phyloP scores from a whole-genome alignment of 2,888 invertebrate species.

The Cyaniris semiargus region DNA sequence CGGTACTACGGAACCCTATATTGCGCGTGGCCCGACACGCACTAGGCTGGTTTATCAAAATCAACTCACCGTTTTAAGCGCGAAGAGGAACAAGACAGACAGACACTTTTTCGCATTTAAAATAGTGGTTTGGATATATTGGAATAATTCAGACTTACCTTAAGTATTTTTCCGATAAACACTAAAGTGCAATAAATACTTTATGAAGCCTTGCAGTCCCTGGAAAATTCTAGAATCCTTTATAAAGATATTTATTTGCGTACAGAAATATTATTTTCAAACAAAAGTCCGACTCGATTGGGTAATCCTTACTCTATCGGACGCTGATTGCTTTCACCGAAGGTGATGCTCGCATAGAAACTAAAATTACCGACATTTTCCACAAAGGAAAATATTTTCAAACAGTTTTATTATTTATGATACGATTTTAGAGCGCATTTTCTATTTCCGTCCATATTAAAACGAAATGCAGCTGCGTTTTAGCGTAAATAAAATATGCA shows the following conservation, averaged over 20 bases:
- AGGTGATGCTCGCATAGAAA: slow-evolving; percentile 28
- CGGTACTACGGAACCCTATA: too few relatives aligned
- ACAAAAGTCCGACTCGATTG: slow-evolving; percentile 20
- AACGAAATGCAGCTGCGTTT: not conserved
- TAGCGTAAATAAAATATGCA: slow-evolving; percentile 4
- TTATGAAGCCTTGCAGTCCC: not conserved
- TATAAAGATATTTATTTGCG: not conserved
- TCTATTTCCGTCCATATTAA: slow-evolving; percentile 3
- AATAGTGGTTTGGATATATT: too few relatives aligned
- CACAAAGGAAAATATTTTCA: slow-evolving; percentile 19
- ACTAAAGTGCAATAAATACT: not conserved
- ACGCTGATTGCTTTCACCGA: slow-evolving; percentile 27
- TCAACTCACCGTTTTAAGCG: too few relatives aligned
- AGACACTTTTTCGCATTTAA: too few relatives aligned
- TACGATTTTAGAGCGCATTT: slow-evolving; percentile 6
- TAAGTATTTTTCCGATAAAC: not conserved
- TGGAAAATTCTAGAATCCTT: not conserved
- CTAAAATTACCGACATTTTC: slow-evolving; percentile 23
- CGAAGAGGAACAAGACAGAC: too few relatives aligned
- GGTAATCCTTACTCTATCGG: slow-evolving; percentile 9
- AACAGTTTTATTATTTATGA: slow-evolving; percentile 13
- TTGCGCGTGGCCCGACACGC: too few relatives aligned
- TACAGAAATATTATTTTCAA: slow-evolving; percentile 21
- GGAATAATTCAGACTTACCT: too few relatives aligned
- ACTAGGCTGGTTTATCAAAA: too few relatives aligned